Evolutionary conservation across 2,797 vertebrate genomes (phyloP), one percentile per base, ranked within the genome.

Genomic region (Delichon dasypus): DNA sequence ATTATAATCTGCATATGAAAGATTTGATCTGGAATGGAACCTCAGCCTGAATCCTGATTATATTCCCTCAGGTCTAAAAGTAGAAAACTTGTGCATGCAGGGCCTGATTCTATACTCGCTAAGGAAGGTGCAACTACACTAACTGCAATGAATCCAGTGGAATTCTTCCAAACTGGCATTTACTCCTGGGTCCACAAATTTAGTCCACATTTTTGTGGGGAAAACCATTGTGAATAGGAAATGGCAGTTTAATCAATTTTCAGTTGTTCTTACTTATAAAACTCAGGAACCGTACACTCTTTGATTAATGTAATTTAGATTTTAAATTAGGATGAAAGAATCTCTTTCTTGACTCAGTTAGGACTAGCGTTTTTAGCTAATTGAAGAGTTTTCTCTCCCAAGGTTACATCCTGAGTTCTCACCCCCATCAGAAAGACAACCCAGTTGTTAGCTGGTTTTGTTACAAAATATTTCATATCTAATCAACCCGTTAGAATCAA

Each of bases 301-400:
- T 81, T 66, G 78, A 84, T 75, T 86, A 68, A 79, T 67, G n/a
- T 32, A 71, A 88, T 91, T 89, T 78, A 73, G 60, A 65, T 78
- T 86, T 88, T 66, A 86, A 95, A 75, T 83, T 91, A 40, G 61
- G 70, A 51, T 89, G 80, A 89, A 91, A 20, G 70, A 84, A 80
- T 85, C 23, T 88, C 67, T 80, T 81, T 72, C 72, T 88, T 83
- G 68, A 85, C 58, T 89, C 34, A 53, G 70, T 32, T 62, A 58
- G 70, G 47, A 50, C 4, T n/a, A 0, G 0, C 23, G 60, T 84
- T 80, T 91, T 50, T 53, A 78, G 44, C 23, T 75, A 89, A 88
- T 3, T 47, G 62, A 44, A 60, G 53, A 82, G 21, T 78, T 70
- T 88, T 85, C 47, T 88, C n/a, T 94, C 61, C 76, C 86, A 60